These are phyloP conservation scores for Colistium nudipinnis DNA, from an alignment of 2,113 vertebrate genomes.

Conservation along the genomic window DNA sequence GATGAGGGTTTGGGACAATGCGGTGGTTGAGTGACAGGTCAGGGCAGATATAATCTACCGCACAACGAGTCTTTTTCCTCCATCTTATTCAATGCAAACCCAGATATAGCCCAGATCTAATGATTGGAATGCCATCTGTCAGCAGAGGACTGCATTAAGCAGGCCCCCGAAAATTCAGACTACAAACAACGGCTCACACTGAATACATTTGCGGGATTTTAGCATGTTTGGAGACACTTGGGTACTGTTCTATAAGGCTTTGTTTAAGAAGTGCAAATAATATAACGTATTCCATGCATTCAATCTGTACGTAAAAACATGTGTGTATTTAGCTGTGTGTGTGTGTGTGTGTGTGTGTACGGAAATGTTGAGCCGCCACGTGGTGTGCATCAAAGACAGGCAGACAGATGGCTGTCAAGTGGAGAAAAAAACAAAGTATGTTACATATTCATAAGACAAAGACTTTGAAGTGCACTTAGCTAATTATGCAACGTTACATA, in stretches of 20 bases:
- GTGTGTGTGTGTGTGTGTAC: constrained; percentile 26
- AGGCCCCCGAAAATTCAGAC: background rate
- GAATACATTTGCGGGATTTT: constrained; percentile 9
- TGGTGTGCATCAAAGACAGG: constrained; percentile 72
- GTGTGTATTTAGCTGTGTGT: background rate
- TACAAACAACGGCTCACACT: constrained; percentile 27
- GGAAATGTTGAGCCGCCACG: constrained; percentile 67
- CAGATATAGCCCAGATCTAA: background rate
- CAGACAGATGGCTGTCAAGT: constrained; percentile 74
- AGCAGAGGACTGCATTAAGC: constrained; percentile 1
- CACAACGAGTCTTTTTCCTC: constrained; percentile 9
- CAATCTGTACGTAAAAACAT: constrained; percentile 22
- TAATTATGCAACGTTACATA: constrained; percentile 74
- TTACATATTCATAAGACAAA: constrained; percentile 75
- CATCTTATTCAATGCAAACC: constrained; percentile 25
- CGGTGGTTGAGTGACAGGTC: background rate
- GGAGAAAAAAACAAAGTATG: constrained; percentile 40
- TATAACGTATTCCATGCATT: constrained; percentile 42
- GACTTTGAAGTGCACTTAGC: constrained; percentile 77
- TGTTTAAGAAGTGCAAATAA: constrained; percentile 24
- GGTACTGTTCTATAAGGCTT: constrained; percentile 14
- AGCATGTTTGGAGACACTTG: constrained; percentile 4
- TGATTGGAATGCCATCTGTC: constrained; percentile 17
- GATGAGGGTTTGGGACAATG: background rate
- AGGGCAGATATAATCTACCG: background rate